Percentiles rank a stretch among this genome's conserved stretches.
phyloP scores from a whole-genome alignment of 37 sponge, comb jelly and placozoan species.

The Cliona cf. orientalis region DNA sequence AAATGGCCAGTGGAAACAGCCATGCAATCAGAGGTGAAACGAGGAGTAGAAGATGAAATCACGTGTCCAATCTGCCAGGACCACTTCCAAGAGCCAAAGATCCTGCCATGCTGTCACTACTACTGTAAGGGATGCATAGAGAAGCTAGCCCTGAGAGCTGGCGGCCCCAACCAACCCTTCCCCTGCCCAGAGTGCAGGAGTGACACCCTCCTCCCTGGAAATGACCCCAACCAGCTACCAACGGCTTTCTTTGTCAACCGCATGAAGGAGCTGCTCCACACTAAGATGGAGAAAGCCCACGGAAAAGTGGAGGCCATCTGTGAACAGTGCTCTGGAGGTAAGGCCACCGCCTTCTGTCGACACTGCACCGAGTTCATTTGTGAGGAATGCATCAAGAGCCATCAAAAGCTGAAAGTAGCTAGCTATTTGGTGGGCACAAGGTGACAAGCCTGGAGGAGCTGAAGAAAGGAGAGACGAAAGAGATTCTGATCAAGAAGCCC shows the following conservation, averaged over 20 bases:
- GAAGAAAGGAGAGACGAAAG: constrained; percentile 20
- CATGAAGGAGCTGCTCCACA: constrained; percentile 38
- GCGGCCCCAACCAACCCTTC: constrained; percentile 21
- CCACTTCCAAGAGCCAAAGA: constrained; percentile 30
- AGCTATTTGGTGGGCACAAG: constrained; percentile 14
- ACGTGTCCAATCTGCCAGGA: constrained; percentile 45
- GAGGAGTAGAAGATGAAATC: constrained; percentile 50
- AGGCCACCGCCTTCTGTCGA: constrained; percentile 33
- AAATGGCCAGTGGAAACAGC: too few species aligned
- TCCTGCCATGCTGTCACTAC: constrained; percentile 58
- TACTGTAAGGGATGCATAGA: constrained; percentile 46
- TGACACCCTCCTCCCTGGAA: constrained; percentile 16
- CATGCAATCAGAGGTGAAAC: too few species aligned
- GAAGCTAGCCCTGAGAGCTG: constrained; percentile 16
- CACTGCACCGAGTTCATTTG: constrained; percentile 45
- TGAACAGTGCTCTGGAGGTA: constrained; percentile 24
- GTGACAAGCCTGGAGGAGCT: constrained; percentile 16
- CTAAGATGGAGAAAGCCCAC: constrained; percentile 16
- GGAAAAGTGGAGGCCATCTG: constrained; percentile 30
- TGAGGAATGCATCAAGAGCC: constrained; percentile 18
- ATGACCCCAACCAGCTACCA: constrained; percentile 3
- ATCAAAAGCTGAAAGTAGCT: constrained; percentile 20
- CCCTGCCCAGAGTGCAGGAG: constrained; percentile 44
- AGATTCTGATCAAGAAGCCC: background rate
- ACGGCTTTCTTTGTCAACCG: constrained; percentile 43